Base-by-base conservation (phyloP, 2,113 vertebrate species). In the Callionymus lyra region DNA sequence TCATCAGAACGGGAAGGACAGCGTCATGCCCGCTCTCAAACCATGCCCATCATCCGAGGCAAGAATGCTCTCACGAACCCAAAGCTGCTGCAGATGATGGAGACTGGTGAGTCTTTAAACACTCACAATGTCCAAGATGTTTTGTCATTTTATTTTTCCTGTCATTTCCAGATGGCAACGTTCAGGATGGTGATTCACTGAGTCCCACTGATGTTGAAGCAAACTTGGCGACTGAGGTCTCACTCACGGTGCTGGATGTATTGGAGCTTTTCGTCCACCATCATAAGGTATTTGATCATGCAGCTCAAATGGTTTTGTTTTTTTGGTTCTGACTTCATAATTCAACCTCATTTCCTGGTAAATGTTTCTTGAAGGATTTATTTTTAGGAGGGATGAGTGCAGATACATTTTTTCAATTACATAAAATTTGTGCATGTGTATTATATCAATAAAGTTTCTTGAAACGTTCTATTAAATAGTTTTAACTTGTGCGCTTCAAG, bases 31-130 rank as follows among this genome's bases (percentile, higher is more conserved):
- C 89, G 92, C 72, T 97, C 91, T 54, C 95, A 97, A 73, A 98
- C 95, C 0, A 88, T 98, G 76, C 95, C 95, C 41, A 95, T 97
- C 81, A 95, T 97, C 58, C 84, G 93, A 65, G 83, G 88, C 43
- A 98, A 97, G 86, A 98, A 98, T 56, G 90, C 92, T 40, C 86
- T 98, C 52, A 90, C 88, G 51, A 96, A 95, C 66, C 92, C 94
- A 35, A 97, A 97, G 66, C 88, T 98, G 41, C 74, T 98, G 47
- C 93, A 97, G 70, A 91, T 97, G 87, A 90, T 98, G 80, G 95
- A 98, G 38, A 88, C 82, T 37, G 90, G 82, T 82, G 63, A n/a
- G 44, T 16, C 8, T 6, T 16, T n/a, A 13, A 63, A 80, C 61
- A 53, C 74, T 53, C 83, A 83, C 82, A 82, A 83, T 86, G 6